Evolutionary conservation across 2,888 invertebrate species (phyloP), one percentile per base, ranked within the genome.

Genomic region (Cephus nigrinus): DNA sequence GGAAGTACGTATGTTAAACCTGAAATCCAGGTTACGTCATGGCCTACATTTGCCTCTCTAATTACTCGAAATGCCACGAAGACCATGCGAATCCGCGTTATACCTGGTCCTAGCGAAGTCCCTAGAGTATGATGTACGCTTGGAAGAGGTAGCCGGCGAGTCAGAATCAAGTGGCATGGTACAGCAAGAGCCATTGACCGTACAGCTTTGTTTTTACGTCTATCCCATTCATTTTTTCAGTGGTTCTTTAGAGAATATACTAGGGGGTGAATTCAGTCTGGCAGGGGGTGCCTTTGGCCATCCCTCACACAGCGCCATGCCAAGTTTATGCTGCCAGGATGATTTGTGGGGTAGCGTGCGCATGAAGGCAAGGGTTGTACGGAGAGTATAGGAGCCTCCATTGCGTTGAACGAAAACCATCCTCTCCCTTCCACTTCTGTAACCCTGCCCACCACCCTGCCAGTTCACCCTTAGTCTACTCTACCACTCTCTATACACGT

Each of bases 361-460:
- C 23, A 40, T 69, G 74, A 77, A 74, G 74, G 76, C 34, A 30
- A 77, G 76, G 73, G 74, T 68, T 68, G 73, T 77, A 69, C 55
- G 55, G 23, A 55, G 55, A 55, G 55, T 23, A 55, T 55, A 55
- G 55, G 23, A 55, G 55, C 55, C 55, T 55, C 55, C 55, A 55
- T 55, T 55, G 55, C 55, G 55, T 23, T 23, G 2, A 55, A 55
- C 55, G 55, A 55, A 55, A 55, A 2, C 55, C 55, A 55, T 55
- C 55, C 55, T 55, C 55, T 55, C 23, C 23, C 55, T 55, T 55
- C 23, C 23, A 55, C 55, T 55, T 15, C 55, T 5, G 23, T 55
- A 55, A 23, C 55, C 55, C 55, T 9, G 23, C 55, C 55, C 23
- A 23, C 55, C 55, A 1, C 15, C 5, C 40, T 23, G 23, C 23